A percentile compares a stretch with the other conserved stretches of the same genome.
These are phyloP conservation scores for Nannoperca australis DNA, from an alignment of 2,797 vertebrate genomes.

Conservation along the genomic window DNA sequence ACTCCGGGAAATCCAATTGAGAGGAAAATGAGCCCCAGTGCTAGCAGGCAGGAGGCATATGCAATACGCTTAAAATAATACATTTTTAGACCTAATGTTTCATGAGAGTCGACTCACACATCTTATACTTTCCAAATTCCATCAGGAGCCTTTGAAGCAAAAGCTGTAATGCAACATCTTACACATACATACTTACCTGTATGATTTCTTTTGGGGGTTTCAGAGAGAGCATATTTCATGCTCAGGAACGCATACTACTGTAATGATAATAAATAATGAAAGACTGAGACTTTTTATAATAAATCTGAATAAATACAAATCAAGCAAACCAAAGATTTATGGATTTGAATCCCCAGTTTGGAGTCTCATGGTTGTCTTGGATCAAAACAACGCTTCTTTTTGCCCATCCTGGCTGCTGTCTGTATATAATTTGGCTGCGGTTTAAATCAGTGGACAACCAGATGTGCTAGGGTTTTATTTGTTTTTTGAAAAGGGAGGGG, in stretches of 20 bases:
- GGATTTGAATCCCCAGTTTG: slow-evolving; percentile 17
- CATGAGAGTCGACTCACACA: slow-evolving; percentile 15
- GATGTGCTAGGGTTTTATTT: slow-evolving; percentile 51
- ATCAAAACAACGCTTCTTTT: slow-evolving; percentile 27
- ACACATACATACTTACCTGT: not conserved
- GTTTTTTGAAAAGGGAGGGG: not conserved
- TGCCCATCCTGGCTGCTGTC: slow-evolving; percentile 36
- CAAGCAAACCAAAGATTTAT: slow-evolving; percentile 41
- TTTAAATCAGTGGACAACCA: slow-evolving; percentile 55
- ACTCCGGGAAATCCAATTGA: slow-evolving; percentile 32
- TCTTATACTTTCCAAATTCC: slow-evolving; percentile 14
- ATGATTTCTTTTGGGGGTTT: slow-evolving; percentile 11
- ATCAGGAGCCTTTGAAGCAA: slow-evolving; percentile 14
- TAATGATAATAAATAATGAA: not conserved
- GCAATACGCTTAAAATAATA: slow-evolving; percentile 44
- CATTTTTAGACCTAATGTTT: slow-evolving; percentile 27
- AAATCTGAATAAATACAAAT: slow-evolving; percentile 37
- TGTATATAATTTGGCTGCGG: slow-evolving; percentile 39
- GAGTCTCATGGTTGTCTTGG: slow-evolving; percentile 38
- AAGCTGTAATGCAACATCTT: slow-evolving; percentile 4
- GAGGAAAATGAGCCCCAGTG: slow-evolving; percentile 30
- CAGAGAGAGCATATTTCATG: slow-evolving; percentile 20
- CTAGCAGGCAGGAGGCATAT: slow-evolving; percentile 17
- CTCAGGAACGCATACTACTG: not conserved
- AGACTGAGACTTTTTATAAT: slow-evolving; percentile 7